Evolutionary conservation across 2,113 vertebrate genomes (phyloP).

Genomic region (Diphyllodes magnificus): DNA sequence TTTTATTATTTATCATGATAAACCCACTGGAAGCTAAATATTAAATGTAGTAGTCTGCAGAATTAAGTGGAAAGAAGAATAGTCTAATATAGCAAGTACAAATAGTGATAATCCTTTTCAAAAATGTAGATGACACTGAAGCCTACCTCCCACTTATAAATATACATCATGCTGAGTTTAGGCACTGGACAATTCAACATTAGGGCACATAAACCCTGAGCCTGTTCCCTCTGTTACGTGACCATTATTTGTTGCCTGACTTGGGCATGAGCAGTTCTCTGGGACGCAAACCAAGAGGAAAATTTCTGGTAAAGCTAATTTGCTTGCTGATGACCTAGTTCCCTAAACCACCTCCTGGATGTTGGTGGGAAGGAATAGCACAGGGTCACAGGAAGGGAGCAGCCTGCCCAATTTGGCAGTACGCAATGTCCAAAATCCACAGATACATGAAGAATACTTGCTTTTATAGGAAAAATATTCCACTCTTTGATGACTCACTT

Average conservation of each 20-base stretch:
- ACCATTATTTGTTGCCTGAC: not conserved
- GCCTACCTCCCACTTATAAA: not conserved
- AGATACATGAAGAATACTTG: not conserved
- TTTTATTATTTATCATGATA: not conserved
- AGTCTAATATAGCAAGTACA: not conserved
- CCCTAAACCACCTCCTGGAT: not conserved
- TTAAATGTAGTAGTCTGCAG: not conserved
- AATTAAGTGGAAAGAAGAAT: not conserved
- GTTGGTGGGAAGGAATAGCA: not conserved
- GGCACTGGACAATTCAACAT: not conserved
- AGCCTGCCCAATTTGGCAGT: not conserved
- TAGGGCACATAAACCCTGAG: not conserved
- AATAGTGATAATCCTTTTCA: not conserved
- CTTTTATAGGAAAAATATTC: not conserved
- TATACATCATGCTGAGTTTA: not conserved
- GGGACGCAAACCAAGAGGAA: not conserved
- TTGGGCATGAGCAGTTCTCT: not conserved
- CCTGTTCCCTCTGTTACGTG: rapidly evolving
- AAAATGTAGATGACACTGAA: not conserved
- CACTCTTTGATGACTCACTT: not conserved
- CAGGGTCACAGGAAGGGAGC: not conserved
- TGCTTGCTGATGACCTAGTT: not conserved
- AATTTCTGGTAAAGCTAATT: not conserved
- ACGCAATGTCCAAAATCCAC: not conserved
- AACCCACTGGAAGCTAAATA: not conserved